Evolutionary conservation across 2,797 vertebrate genomes (phyloP), one percentile per base, ranked within the genome.

Genomic region (Acropternis orthonyx): DNA sequence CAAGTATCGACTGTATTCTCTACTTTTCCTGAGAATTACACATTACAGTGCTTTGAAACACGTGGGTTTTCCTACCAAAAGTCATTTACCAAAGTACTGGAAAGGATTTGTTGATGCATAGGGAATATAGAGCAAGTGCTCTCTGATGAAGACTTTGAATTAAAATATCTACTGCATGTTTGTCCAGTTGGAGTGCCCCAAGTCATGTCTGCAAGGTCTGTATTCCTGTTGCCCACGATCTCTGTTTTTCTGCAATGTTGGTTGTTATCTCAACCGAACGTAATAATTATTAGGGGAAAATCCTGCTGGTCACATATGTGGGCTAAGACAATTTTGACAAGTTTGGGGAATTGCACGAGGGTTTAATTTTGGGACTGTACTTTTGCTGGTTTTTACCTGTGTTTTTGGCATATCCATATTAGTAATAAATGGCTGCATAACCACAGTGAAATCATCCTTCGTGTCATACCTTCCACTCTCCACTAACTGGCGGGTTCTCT

Each of bases 381-480:
- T 37, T 88, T 81, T 36, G 10, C 21, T 75, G 63, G 17, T 2
- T 85, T 63, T 97, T 98, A 98, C 98, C 97, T 85, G 17, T 73
- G 97, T 98, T 91, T 52, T 86, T 24, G 98, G 98, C 28, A 98
- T 74, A 9, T 27, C 14, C 39, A 97, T 22, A 4, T 93, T 72
- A 37, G 78, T 95, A 9, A 98, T 8, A 85, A 98, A 97, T 0
- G 98, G 98, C 85, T 98, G 98, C 34, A 98, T 3, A 16, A 98
- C 97, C 82, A 98, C 98, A 2, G 98, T 98, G 67, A 98, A 98
- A 74, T 98, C 97, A 28, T 98, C 97, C 22, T 16, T 97, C 0
- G 96, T 97, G 84, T 98, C 97, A 3, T 98, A 98, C 6, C 94
- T 96, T 61, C 98, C 97, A 0, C 91, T 98, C 9, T 97, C 96